Base-by-base conservation (phyloP, 1,140 invertebrate species). In the Eufriesea mexicana region DNA sequence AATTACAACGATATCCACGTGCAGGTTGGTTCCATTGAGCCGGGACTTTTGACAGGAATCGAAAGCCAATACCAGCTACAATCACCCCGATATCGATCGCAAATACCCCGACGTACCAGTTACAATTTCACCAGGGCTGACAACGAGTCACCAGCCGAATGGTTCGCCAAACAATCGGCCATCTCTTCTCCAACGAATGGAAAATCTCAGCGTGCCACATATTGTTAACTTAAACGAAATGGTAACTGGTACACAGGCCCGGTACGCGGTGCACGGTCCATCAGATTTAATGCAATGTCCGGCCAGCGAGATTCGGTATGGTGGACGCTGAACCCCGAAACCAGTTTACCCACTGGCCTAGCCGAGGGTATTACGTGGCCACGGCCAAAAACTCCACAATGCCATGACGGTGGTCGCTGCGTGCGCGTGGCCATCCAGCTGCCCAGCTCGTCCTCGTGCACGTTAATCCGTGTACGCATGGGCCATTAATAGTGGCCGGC, bases 401-500 rank as follows among this genome's bases (percentile, higher is more conserved):
- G 62, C 57, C 25, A 25, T 61, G 64, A 28, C 47, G 35, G n/a
- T 45, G 49, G 42, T 25, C 6, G 54, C 16, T 70, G 51, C 35
- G 64, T n/a, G n/a, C n/a, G n/a, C n/a, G n/a, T n/a, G n/a, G n/a
- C n/a, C n/a, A n/a, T n/a, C n/a, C n/a, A n/a, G n/a, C n/a, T n/a
- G n/a, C n/a, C 64, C 55, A 45, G 54, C 28, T 23, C 57, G 55
- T 10, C 49, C 45, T 80, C 73, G 68, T 72, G 72, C 55, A 84
- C 75, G 86, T 86, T 88, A 87, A 87, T 88, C 86, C 86, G 62
- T 87, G 86, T 87, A 82, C 86, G 86, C 83, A 78, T 61, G 86
- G 83, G 42, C 86, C 86, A 87, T 88, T 88, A 88, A 88, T 87
- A 81, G 85, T 77, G 86, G 83, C 70, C 57, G 82, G 23, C 83